These are phyloP conservation scores for Pseudomyrmex gracilis DNA, from an alignment of 1,140 invertebrate species.

Conservation along the genomic window DNA sequence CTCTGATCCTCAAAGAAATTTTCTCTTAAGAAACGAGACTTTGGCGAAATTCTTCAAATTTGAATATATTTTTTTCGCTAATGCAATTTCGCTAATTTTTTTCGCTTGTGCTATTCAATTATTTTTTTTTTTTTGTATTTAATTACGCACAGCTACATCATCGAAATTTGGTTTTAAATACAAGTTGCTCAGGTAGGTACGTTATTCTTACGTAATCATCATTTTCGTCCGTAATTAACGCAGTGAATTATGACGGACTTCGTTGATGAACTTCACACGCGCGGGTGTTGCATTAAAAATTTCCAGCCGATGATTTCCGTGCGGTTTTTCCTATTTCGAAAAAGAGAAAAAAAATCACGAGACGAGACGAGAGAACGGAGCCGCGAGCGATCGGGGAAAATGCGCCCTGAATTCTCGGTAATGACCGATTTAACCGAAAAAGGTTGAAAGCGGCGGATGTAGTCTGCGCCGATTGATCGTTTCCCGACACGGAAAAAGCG, in stretches of 20 bases:
- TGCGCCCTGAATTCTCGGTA: neutral
- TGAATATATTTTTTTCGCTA: no score
- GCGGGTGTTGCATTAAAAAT: slow-evolving; percentile 54
- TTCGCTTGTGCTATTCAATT: no score
- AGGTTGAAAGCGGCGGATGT: neutral
- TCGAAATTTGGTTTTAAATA: no score
- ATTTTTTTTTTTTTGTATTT: neutral
- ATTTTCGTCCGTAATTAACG: slow-evolving; percentile 59
- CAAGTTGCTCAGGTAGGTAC: slow-evolving; percentile 12
- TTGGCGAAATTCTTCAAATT: no score
- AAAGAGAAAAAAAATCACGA: no score
- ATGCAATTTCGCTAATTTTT: no score
- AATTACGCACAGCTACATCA: neutral
- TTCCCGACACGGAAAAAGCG: slow-evolving; percentile 1
- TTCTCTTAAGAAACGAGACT: no score
- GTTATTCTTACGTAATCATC: slow-evolving; percentile 52
- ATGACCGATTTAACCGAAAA: slow-evolving; percentile 27
- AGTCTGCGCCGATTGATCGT: slow-evolving; percentile 11
- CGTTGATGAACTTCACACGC: slow-evolving; percentile 45
- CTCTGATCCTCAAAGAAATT: no score
- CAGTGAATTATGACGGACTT: slow-evolving; percentile 51
- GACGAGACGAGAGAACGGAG: neutral
- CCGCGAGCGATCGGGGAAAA: neutral
- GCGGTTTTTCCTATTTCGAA: slow-evolving; percentile 31
- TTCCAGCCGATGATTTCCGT: slow-evolving; percentile 58